Evolutionary conservation across 2,797 vertebrate species (phyloP).

Genomic region (Luscinia megarhynchos): DNA sequence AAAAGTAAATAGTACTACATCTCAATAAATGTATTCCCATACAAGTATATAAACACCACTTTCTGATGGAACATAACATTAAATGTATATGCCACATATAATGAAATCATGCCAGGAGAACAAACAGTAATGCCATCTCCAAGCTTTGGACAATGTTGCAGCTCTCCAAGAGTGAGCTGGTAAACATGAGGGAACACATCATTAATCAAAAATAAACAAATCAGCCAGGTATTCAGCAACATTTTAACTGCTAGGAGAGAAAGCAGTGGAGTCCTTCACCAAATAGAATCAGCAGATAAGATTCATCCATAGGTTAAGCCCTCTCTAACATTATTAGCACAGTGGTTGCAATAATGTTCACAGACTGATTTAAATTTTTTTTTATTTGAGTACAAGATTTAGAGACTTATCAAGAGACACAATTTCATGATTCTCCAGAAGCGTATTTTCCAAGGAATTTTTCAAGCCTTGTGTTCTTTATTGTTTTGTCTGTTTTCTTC

Average conservation of each 20-base stretch:
- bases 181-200: background rate
- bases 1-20: background rate
- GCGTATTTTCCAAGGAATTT: background rate
- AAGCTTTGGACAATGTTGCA: background rate
- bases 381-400: slow-evolving; percentile 13
- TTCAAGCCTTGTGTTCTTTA: background rate
- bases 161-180: background rate
- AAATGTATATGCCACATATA: background rate
- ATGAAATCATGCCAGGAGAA: background rate
- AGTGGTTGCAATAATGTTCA: background rate
- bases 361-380: background rate
- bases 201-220: background rate
- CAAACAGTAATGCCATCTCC: background rate
- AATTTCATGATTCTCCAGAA: background rate
- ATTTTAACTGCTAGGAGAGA: background rate
- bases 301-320: background rate
- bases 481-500: slow-evolving; percentile 12
- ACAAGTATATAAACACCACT: background rate
- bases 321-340: background rate
- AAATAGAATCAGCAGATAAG: background rate
- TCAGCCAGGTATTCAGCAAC: background rate
- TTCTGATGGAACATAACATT: background rate
- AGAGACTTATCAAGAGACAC: background rate
- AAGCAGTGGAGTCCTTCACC: background rate
- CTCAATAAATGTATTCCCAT: background rate